Percentiles rank a stretch among this genome's conserved stretches.
Evolutionary conservation across 2,113 vertebrate species (phyloP).

Genomic region (Vidua chalybeata): DNA sequence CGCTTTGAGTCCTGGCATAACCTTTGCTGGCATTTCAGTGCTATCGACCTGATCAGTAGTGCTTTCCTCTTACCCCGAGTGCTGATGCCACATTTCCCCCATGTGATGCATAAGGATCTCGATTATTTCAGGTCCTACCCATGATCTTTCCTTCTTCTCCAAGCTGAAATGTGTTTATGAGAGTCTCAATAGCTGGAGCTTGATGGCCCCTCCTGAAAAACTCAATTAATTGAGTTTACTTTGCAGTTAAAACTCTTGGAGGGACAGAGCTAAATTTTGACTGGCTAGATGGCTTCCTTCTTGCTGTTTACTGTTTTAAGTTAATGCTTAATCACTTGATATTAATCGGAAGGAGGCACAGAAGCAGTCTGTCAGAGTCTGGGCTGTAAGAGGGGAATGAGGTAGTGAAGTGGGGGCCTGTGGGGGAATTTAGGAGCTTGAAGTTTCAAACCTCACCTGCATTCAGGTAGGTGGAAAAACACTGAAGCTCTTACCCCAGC

Average conservation of each 20-base stretch:
- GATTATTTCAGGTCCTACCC: neutral
- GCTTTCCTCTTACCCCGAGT: neutral
- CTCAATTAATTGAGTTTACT: neutral
- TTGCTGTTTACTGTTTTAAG: neutral
- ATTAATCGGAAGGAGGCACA: neutral
- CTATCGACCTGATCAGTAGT: neutral
- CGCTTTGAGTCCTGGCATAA: accelerated
- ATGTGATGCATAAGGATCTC: neutral
- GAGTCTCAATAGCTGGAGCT: neutral
- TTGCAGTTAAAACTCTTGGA: neutral
- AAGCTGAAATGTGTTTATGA: neutral
- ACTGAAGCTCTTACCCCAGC: neutral
- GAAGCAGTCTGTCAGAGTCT: neutral
- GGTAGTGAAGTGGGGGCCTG: neutral
- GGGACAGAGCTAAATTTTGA: neutral
- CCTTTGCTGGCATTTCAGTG: neutral
- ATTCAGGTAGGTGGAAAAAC: neutral
- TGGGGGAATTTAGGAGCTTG: neutral
- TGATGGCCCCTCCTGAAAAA: neutral
- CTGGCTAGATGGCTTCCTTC: neutral
- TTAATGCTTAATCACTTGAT: neutral
- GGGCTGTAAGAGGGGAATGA: neutral
- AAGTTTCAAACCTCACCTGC: neutral
- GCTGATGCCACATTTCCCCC: neutral
- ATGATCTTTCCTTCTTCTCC: neutral